Percentiles rank a stretch among this genome's conserved stretches.
phyloP scores from a whole-genome alignment of 2,113 vertebrate species.

The Myotis yumanensis region DNA sequence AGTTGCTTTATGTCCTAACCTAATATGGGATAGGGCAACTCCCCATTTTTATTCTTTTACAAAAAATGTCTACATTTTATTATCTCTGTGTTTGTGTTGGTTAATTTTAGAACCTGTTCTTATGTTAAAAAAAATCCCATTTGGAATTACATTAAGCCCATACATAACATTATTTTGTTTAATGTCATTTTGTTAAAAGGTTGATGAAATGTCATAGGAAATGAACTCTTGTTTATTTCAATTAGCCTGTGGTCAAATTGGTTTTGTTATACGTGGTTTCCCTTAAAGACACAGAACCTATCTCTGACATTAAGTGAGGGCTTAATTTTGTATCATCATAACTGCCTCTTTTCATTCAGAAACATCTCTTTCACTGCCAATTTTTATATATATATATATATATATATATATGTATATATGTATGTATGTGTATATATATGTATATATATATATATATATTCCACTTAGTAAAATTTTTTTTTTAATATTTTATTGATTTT shows the following conservation, averaged over 20 bases:
- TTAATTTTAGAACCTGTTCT: conserved; percentile 3
- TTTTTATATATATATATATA: background rate
- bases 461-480: no score
- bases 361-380: background rate
- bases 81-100: background rate
- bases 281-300: background rate
- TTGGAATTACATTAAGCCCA: background rate
- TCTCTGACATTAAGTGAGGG: background rate
- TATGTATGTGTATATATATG: no score
- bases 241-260: background rate
- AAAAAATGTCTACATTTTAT: background rate
- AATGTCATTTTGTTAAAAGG: background rate
- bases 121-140: background rate
- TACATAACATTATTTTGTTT: background rate
- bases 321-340: background rate
- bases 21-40: background rate
- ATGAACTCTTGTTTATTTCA: background rate
- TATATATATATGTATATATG: no score
- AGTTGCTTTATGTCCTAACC: background rate
- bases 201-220: background rate
- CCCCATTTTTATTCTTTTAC: background rate
- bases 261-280: background rate
- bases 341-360: background rate
- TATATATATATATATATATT: no score
- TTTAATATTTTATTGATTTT: no score